Conservation (phyloP, 2,888 invertebrate genomes). For the Pollenia angustigena region DNA sequence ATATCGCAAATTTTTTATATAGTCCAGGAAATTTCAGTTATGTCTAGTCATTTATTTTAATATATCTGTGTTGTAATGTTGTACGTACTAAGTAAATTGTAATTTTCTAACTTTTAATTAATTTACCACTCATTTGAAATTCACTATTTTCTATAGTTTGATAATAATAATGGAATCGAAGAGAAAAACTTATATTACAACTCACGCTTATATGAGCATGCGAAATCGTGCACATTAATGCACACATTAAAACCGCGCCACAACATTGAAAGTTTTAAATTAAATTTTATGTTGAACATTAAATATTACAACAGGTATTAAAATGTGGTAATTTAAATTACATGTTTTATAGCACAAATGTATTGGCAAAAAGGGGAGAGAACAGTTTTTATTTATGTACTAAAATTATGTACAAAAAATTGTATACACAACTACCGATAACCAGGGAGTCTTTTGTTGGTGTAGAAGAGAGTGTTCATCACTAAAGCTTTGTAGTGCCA, state of each 20-base stretch:
- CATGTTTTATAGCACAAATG: slow-evolving; percentile 21
- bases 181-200: slow-evolving; percentile 23
- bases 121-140: slow-evolving; percentile 66
- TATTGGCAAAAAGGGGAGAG: neutral
- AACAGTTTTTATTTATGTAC: no score
- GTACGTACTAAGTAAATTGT: neutral
- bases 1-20: neutral
- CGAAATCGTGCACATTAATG: neutral
- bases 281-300: slow-evolving; percentile 68
- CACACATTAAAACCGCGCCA: neutral
- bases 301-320: slow-evolving; percentile 63
- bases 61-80: neutral
- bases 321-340: slow-evolving; percentile 68
- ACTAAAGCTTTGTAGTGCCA: neutral
- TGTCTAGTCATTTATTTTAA: slow-evolving; percentile 7
- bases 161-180: slow-evolving; percentile 17
- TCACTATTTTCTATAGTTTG: slow-evolving; percentile 7
- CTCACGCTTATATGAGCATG: no score
- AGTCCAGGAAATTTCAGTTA: neutral
- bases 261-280: slow-evolving; percentile 59
- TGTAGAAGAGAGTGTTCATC: no score
- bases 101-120: slow-evolving; percentile 67
- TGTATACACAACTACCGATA: no score
- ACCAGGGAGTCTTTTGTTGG: no score
- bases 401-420: no score